Evolutionary conservation across 2,888 invertebrate genomes (phyloP), one percentile per base, ranked within the genome.

Genomic region (Eilema sororculum): DNA sequence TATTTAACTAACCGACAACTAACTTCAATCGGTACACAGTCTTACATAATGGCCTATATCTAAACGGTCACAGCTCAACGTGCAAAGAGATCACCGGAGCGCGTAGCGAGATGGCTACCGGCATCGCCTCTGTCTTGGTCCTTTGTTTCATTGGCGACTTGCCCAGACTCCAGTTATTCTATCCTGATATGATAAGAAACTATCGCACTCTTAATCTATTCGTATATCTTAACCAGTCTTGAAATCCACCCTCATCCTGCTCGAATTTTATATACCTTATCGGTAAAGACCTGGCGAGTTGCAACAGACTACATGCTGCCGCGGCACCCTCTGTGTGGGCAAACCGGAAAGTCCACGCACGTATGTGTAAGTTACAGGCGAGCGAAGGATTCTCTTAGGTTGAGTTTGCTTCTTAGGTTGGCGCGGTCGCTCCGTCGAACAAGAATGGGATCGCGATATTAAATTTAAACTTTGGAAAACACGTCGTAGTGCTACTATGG

Each of bases 351-450:
- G 95, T 63, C 98, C 98, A 77, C 97, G 97, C 2, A 97, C 97
- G 89, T 98, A 98, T 13, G 97, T 97, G 89, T 98, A 98, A 0
- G 97, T 96, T 16, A 98, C 97, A 1, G 98, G 98, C 67, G 97
- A 96, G 57, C 98, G 96, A 13, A 98, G 95, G 75, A 98, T 98
- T 81, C 97, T 96, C 87, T 97, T 97, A 1, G 97, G 97, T 70
- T 96, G 96, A 56, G 94, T 91, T 84, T 96, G 97, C 81, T 96
- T 96, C 85, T 96, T 96, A 20, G 93, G 91, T 71, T 89, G 91
- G 16, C 95, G 89, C 59, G 91, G 86, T 13, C 93, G 90, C 72
- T 95, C 93, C 16, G 90, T 91, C 41, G 96, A 96, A 88, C 96
- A 96, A 61, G 97, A 97, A 65, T 96, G 96, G 6, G 97, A 97